Conservation (phyloP, 2,888 invertebrate genomes). For the Muschampia plurimacula region DNA sequence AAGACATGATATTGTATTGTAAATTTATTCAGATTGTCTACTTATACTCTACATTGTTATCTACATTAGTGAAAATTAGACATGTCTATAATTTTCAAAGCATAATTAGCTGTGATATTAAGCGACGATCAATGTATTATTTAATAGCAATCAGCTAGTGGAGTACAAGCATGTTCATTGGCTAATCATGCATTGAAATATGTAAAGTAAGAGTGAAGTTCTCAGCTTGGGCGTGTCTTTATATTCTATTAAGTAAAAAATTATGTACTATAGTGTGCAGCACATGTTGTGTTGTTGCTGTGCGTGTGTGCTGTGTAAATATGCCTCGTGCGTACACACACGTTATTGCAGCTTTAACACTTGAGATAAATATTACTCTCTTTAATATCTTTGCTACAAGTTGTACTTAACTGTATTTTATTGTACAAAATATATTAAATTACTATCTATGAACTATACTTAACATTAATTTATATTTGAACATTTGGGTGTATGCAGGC, state of each 20-base stretch:
- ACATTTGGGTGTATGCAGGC: conserved; percentile 82
- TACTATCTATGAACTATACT: conserved; percentile 84
- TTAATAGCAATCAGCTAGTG: conserved; percentile 83
- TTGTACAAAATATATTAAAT: conserved; percentile 90
- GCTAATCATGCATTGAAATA: conserved; percentile 86
- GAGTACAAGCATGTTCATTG: conserved; percentile 83
- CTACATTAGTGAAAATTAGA: conserved; percentile 86
- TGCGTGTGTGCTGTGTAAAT: conserved; percentile 85
- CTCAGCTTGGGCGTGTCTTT: conserved; percentile 84
- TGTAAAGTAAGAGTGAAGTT: conserved; percentile 80
- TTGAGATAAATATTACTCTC: conserved; percentile 85
- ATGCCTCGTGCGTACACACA: conserved; percentile 85
- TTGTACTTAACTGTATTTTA: conserved; percentile 89
- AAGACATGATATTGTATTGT: conserved; percentile 86
- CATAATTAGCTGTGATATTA: conserved; percentile 87
- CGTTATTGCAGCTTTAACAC: conserved; percentile 84
- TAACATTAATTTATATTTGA: conserved; percentile 80
- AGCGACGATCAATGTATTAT: conserved; percentile 84
- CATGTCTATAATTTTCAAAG: conserved; percentile 86
- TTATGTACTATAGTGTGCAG: conserved; percentile 84
- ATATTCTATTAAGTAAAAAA: conserved; percentile 84
- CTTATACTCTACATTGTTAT: conserved; percentile 86
- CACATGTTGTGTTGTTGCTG: conserved; percentile 80
- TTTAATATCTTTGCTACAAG: conserved; percentile 89
- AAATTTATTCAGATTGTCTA: conserved; percentile 86